Evolutionary conservation across 1,140 invertebrate genomes (phyloP).

Genomic region (Drosophila kurseongensis): DNA sequence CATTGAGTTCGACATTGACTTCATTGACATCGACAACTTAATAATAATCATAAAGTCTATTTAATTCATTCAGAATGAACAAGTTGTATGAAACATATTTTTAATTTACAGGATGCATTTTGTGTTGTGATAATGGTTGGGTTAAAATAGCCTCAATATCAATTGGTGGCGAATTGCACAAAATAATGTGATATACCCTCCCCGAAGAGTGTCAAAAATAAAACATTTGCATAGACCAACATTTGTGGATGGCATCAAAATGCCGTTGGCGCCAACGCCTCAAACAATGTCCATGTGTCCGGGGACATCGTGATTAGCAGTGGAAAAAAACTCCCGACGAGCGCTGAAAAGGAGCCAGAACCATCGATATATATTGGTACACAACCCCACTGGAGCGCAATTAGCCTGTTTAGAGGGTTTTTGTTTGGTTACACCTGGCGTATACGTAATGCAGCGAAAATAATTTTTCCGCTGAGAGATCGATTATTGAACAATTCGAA

Average conservation of each 20-base stretch:
- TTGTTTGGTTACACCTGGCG: constrained; percentile 62
- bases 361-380: constrained; percentile 12
- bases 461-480: constrained; percentile 21
- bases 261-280: constrained; percentile 43
- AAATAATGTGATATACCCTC: neutral
- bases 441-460: constrained; percentile 62
- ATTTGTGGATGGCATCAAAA: constrained; percentile 46
- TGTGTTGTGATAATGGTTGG: too few species aligned
- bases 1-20: too few species aligned
- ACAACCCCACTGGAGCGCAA: constrained; percentile 16
- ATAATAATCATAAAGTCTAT: too few species aligned
- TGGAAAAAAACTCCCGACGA: constrained; percentile 38
- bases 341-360: constrained; percentile 25
- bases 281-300: constrained; percentile 43
- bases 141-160: neutral
- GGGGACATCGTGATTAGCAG: constrained; percentile 41
- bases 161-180: neutral
- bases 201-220: constrained; percentile 3
- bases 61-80: too few species aligned
- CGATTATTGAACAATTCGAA: constrained; percentile 23
- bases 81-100: too few species aligned
- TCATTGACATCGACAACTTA: too few species aligned
- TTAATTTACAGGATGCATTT: too few species aligned
- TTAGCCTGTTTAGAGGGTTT: constrained; percentile 46
- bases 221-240: constrained; percentile 29